A percentile compares a stretch with the other conserved stretches of the same genome.
Conservation (phyloP, 2,888 invertebrate species). For the Monoplex corrugatus region DNA sequence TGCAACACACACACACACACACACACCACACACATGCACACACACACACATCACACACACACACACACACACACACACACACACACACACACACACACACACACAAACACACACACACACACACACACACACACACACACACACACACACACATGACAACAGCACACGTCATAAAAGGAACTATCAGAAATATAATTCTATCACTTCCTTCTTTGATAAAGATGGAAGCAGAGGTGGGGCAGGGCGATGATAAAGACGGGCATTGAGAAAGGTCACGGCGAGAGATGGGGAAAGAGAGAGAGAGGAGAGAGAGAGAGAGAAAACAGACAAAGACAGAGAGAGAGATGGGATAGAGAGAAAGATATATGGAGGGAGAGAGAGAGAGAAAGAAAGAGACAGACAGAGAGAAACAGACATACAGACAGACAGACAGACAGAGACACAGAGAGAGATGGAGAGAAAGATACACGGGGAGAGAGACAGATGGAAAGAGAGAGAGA, state of each 20-base stretch:
- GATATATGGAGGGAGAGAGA: neutral
- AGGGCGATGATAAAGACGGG: too few species aligned
- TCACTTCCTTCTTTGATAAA: too few species aligned
- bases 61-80: constrained; percentile 28
- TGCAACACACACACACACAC: too few species aligned
- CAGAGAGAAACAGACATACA: neutral
- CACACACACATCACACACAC: constrained; percentile 20
- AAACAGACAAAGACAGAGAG: neutral
- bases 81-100: constrained; percentile 2
- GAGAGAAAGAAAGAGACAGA: neutral
- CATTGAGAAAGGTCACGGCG: too few species aligned
- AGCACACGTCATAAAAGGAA: too few species aligned
- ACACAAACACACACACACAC: neutral
- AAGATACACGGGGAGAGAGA: too few species aligned
- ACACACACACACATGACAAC: neutral
- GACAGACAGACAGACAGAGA: too few species aligned
- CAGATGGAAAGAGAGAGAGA: too few species aligned
- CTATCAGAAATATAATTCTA: too few species aligned
- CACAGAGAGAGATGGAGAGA: neutral
- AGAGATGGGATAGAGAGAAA: neutral
- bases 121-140: neutral
- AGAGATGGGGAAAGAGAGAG: neutral
- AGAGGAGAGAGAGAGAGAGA: neutral
- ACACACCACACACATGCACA: too few species aligned
- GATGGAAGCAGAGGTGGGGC: too few species aligned